Conservation (phyloP, 1,140 invertebrate genomes). For the Pygmarrhopalites habei region DNA sequence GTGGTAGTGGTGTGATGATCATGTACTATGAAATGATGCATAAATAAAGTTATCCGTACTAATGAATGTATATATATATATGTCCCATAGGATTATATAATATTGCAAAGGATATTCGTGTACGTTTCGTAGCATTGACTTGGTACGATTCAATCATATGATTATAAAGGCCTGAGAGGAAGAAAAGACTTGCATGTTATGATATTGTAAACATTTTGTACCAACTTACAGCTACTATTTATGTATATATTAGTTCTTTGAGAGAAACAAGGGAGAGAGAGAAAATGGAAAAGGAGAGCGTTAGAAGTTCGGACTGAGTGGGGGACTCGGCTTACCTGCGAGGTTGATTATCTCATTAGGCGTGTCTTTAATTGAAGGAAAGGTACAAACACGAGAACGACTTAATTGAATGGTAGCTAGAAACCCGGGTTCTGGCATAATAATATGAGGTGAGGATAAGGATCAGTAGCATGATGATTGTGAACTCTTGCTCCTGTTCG, state of each 20-base stretch:
- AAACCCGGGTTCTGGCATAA: background rate
- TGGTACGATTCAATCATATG: too few relatives aligned
- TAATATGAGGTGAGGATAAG: constrained; percentile 16
- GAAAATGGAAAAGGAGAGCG: too few relatives aligned
- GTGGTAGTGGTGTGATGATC: constrained; percentile 7
- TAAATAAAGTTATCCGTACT: background rate
- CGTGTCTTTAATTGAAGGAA: constrained; percentile 35
- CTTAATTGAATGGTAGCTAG: constrained; percentile 36
- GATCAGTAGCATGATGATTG: background rate
- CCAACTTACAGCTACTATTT: background rate
- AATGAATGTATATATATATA: too few relatives aligned
- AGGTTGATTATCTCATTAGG: constrained; percentile 38
- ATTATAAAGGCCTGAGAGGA: too few relatives aligned
- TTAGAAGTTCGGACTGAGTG: too few relatives aligned
- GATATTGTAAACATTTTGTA: constrained; percentile 25
- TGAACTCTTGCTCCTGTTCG: too few relatives aligned
- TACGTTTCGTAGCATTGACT: too few relatives aligned
- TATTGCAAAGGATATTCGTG: too few relatives aligned
- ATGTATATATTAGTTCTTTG: background rate
- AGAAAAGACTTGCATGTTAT: constrained; percentile 21
- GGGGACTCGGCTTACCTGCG: constrained; percentile 10
- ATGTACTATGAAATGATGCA: constrained; percentile 15
- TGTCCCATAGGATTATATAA: too few relatives aligned
- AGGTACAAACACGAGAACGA: constrained; percentile 28
- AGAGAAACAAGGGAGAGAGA: background rate